Conservation (phyloP, 2,113 vertebrate species). For the Brachyistius frenatus region DNA sequence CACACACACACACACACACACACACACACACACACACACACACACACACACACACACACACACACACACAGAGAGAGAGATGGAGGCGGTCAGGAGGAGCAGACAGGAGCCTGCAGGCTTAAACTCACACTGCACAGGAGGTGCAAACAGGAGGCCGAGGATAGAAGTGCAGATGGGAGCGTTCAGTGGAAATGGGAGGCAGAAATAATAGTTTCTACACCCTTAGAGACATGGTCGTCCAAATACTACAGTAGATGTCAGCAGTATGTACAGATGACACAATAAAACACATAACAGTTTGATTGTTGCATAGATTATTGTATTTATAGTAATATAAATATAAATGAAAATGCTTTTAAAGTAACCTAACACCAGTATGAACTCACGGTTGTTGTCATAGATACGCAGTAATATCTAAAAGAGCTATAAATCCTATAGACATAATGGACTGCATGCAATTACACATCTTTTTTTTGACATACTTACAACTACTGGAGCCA, state of each 20-base stretch:
- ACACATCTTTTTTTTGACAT: not conserved
- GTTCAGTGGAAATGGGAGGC: constrained; percentile 38
- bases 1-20: constrained; percentile 15
- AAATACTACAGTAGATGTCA: constrained; percentile 3
- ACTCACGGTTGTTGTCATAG: not conserved
- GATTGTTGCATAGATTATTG: not conserved
- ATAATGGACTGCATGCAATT: not conserved
- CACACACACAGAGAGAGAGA: constrained; percentile 25
- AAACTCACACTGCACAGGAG: constrained; percentile 80
- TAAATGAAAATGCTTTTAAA: not conserved
- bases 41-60: constrained; percentile 27
- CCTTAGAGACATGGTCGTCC: constrained; percentile 7
- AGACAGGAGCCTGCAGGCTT: constrained; percentile 75
- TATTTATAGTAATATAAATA: not conserved
- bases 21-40: constrained; percentile 37
- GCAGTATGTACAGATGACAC: not conserved
- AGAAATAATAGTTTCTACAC: constrained; percentile 51
- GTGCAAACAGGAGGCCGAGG: constrained; percentile 77
- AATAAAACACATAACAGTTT: not conserved
- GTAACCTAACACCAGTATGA: not conserved
- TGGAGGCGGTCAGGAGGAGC: constrained; percentile 65
- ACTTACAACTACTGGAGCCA: not conserved
- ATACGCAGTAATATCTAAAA: not conserved
- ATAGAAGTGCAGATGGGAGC: constrained; percentile 76
- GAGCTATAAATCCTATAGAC: too few species aligned